phyloP scores from a whole-genome alignment of 2,113 vertebrate genomes.

The Megaleporinus macrocephalus region DNA sequence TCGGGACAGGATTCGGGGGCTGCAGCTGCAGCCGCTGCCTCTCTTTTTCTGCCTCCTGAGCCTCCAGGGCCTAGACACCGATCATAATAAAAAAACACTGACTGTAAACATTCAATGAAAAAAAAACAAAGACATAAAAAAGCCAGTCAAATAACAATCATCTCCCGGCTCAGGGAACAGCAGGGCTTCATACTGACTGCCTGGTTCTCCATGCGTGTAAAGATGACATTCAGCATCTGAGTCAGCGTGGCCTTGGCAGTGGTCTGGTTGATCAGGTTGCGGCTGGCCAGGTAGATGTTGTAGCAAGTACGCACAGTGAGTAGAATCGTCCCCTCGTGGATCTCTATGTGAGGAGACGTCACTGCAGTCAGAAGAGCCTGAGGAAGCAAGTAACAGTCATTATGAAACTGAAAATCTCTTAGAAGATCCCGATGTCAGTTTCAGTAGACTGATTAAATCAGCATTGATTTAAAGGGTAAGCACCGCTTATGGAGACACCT shows the following conservation, averaged over 20 bases:
- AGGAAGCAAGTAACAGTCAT: conserved; percentile 35
- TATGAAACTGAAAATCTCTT: not conserved
- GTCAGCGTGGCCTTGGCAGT: conserved; percentile 97
- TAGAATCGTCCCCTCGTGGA: conserved; percentile 95
- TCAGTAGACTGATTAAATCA: not conserved
- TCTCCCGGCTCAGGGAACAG: not conserved
- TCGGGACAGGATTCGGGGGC: conserved; percentile 78
- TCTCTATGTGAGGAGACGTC: conserved; percentile 95
- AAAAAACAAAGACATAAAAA: not conserved
- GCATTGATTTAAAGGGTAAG: not conserved
- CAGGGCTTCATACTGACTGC: conserved; percentile 79
- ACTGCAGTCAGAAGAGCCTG: conserved; percentile 95
- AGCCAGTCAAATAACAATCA: not conserved
- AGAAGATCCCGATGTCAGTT: not conserved
- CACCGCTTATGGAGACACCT: too few species aligned
- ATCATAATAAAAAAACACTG: not conserved
- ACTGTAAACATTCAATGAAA: not conserved
- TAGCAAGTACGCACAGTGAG: conserved; percentile 97
- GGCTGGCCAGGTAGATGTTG: conserved; percentile 98
- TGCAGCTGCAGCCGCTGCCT: conserved; percentile 77
- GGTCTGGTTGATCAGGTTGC: conserved; percentile 99
- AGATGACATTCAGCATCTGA: conserved; percentile 98
- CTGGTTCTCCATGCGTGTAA: conserved; percentile 96
- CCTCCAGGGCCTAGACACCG: conserved; percentile 84
- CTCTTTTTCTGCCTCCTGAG: conserved; percentile 84